phyloP scores from a whole-genome alignment of 2,888 invertebrate genomes.

The Drosophila yooni region DNA sequence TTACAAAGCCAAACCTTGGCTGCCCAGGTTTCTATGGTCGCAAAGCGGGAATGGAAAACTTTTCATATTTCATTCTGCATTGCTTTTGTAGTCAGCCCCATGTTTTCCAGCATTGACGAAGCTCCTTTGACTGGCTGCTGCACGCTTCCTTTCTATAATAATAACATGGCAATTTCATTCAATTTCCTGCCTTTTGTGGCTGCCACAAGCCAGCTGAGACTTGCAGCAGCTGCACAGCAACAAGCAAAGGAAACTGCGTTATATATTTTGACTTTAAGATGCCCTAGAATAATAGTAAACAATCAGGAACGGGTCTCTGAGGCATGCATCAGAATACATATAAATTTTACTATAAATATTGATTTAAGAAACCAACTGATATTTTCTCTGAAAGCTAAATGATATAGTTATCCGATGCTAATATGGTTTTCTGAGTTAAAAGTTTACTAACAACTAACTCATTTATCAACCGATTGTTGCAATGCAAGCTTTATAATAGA shows the following conservation, averaged over 20 bases:
- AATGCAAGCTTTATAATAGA: no score
- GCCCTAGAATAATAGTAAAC: slow-evolving; percentile 8
- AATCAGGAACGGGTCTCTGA: neutral
- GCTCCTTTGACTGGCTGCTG: slow-evolving; percentile 24
- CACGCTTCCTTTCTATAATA: slow-evolving; percentile 68
- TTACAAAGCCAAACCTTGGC: neutral
- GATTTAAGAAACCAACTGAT: neutral
- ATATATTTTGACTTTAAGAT: slow-evolving; percentile 7
- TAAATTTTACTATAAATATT: neutral
- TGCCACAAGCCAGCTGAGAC: slow-evolving; percentile 41
- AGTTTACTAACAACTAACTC: no score
- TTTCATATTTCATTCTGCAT: slow-evolving; percentile 32
- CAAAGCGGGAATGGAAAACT: slow-evolving; percentile 48
- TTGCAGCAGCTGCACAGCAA: slow-evolving; percentile 7
- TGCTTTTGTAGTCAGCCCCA: neutral
- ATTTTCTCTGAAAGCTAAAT: neutral
- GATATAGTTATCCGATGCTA: neutral
- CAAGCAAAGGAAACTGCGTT: neutral
- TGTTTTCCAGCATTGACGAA: neutral
- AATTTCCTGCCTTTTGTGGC: slow-evolving; percentile 72
- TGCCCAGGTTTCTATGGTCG: slow-evolving; percentile 15
- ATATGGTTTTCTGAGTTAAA: neutral
- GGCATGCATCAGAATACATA: neutral
- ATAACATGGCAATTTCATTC: slow-evolving; percentile 77
- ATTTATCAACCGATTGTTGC: no score